These are phyloP conservation scores for Bombus vancouverensis DNA, from an alignment of 1,140 invertebrate species.

Conservation along the genomic window DNA sequence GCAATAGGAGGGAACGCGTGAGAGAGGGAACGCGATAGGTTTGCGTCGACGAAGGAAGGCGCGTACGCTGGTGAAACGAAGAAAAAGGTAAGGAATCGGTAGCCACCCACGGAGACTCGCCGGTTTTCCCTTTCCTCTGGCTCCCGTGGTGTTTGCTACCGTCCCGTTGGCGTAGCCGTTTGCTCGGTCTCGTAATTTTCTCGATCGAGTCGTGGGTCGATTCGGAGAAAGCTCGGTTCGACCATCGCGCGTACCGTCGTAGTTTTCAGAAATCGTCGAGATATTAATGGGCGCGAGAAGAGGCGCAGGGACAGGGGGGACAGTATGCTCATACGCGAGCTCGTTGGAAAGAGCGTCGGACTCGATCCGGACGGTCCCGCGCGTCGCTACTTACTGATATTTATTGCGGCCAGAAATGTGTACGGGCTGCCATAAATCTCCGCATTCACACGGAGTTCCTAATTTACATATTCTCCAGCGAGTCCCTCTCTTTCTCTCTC, in stretches of 20 bases:
- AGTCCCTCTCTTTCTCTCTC: conserved; percentile 46
- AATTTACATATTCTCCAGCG: conserved; percentile 80
- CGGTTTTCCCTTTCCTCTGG: not conserved
- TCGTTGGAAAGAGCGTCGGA: conserved; percentile 29
- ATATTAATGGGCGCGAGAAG: conserved; percentile 17
- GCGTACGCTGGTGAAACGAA: conserved; percentile 27
- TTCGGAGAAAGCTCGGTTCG: not conserved
- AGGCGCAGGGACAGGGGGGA: no score
- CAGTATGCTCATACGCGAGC: not conserved
- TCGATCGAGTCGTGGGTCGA: not conserved
- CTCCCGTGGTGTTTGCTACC: conserved; percentile 12
- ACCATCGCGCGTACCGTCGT: not conserved
- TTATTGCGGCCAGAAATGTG: conserved; percentile 82
- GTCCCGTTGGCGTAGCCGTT: not conserved
- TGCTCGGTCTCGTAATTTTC: no score
- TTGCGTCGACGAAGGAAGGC: no score
- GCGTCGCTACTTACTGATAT: conserved; percentile 81
- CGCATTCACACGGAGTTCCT: conserved; percentile 82
- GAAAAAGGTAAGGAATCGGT: conserved; percentile 59
- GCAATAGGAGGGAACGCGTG: not conserved
- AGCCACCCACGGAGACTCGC: conserved; percentile 74
- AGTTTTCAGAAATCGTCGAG: conserved; percentile 18
- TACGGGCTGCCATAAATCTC: conserved; percentile 81
- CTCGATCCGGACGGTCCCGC: conserved; percentile 64
- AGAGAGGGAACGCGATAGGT: no score